phyloP scores from a whole-genome alignment of 2,888 invertebrate genomes.

The Steinernema carpocapsae region DNA sequence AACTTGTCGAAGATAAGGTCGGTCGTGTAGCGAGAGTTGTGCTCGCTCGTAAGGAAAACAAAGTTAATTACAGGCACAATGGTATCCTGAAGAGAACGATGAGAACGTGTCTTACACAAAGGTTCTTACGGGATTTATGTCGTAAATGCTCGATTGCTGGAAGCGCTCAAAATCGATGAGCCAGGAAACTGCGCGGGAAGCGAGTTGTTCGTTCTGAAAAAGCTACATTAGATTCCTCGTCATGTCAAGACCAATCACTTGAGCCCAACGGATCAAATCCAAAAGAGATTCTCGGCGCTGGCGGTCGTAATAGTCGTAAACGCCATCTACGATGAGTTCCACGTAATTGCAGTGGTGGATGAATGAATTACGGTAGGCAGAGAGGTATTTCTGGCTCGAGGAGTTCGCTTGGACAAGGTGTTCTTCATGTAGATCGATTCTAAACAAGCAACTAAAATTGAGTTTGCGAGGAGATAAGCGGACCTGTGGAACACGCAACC shows the following conservation, averaged over 20 bases:
- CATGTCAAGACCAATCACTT: neutral
- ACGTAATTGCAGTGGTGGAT: conserved; percentile 48
- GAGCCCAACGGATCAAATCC: conserved; percentile 32
- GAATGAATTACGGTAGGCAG: conserved; percentile 47
- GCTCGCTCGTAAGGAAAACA: conserved; percentile 63
- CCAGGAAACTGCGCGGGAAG: conserved; percentile 64
- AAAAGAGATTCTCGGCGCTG: conserved; percentile 39
- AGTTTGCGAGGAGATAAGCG: too few relatives aligned
- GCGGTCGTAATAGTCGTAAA: conserved; percentile 50
- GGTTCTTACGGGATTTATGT: conserved; percentile 58
- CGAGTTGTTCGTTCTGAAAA: conserved; percentile 60
- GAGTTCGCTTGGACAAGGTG: conserved; percentile 54
- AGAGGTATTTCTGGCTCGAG: conserved; percentile 48
- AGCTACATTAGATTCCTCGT: neutral
- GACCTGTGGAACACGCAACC: conserved; percentile 44
- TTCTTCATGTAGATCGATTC: conserved; percentile 48
- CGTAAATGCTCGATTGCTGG: conserved; percentile 64
- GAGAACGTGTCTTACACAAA: neutral
- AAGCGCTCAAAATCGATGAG: conserved; percentile 65
- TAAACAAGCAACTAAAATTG: too few relatives aligned
- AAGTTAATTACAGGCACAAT: conserved; percentile 67
- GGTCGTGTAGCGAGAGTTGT: conserved; percentile 57
- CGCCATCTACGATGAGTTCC: conserved; percentile 48
- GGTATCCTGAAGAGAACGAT: conserved; percentile 55
- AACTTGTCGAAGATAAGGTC: conserved; percentile 63